Evolutionary conservation across 1,140 invertebrate species (phyloP).

Genomic region (Parapsyche elsis): DNA sequence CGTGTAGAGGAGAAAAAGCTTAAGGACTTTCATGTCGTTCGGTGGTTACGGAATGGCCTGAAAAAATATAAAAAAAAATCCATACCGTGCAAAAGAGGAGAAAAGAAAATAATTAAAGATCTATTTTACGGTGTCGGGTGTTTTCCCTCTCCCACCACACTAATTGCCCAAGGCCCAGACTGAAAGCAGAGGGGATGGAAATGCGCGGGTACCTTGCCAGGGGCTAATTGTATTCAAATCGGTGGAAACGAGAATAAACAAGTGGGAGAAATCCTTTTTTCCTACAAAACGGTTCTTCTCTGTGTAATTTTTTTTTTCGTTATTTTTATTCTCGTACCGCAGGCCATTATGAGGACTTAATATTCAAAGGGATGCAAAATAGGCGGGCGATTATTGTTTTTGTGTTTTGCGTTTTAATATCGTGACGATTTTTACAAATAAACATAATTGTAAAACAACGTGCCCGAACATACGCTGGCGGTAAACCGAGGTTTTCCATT

Average conservation of each 20-base stretch:
- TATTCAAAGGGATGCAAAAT: constrained; percentile 45
- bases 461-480: no score
- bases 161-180: constrained; percentile 25
- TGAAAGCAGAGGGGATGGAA: neutral
- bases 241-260: constrained; percentile 51
- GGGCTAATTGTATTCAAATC: constrained; percentile 55
- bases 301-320: neutral
- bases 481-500: no score
- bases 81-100: constrained; percentile 4
- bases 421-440: no score
- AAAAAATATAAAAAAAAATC: constrained; percentile 15
- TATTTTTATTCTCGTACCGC: constrained; percentile 24
- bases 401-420: neutral
- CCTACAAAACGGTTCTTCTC: neutral
- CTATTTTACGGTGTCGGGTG: constrained; percentile 36
- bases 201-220: neutral
- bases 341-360: constrained; percentile 44
- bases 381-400: constrained; percentile 36
- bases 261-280: constrained; percentile 44
- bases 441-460: no score
- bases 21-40: constrained; percentile 3
- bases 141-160: constrained; percentile 7
- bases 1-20: neutral
- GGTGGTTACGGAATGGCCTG: neutral
- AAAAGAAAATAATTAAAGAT: constrained; percentile 41